phyloP scores from a whole-genome alignment of 2,113 vertebrate genomes.

The Corydoras maculifer region DNA sequence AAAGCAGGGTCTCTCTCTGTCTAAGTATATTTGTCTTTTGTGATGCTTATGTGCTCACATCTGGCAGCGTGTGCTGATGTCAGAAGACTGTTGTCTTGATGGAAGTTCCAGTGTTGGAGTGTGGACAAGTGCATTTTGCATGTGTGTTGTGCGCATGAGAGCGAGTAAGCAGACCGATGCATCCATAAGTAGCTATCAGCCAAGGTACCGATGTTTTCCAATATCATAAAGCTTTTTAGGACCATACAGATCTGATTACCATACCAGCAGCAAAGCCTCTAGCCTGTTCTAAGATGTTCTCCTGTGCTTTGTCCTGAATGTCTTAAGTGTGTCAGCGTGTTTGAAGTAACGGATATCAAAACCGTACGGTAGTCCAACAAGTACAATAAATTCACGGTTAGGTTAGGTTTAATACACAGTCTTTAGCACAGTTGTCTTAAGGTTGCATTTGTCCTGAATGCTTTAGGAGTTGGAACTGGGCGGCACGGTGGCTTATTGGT shows the following conservation, averaged over 20 bases:
- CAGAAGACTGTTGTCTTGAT: slow-evolving; percentile 13
- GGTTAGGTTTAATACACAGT: no score
- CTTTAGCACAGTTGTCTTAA: no score
- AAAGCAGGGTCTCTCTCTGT: background rate
- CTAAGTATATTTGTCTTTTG: slow-evolving; percentile 4
- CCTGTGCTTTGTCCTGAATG: slow-evolving; percentile 45
- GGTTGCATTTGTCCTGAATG: no score
- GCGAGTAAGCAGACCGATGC: slow-evolving; percentile 9
- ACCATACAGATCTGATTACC: slow-evolving; percentile 57
- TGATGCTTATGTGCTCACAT: slow-evolving; percentile 21
- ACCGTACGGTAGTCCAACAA: no score
- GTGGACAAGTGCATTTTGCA: background rate
- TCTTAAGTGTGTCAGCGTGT: no score
- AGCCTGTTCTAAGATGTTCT: slow-evolving; percentile 34
- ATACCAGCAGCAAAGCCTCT: slow-evolving; percentile 64
- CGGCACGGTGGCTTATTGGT: no score
- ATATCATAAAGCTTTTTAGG: slow-evolving; percentile 35
- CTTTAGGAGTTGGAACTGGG: no score
- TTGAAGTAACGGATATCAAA: no score
- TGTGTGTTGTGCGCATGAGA: slow-evolving; percentile 6
- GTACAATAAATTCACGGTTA: no score
- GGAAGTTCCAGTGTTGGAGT: background rate
- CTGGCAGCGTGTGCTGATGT: slow-evolving; percentile 22
- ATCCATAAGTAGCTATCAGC: slow-evolving; percentile 16
- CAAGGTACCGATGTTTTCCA: slow-evolving; percentile 27